phyloP scores from a whole-genome alignment of 1,140 invertebrate species.

The Apis florea region DNA sequence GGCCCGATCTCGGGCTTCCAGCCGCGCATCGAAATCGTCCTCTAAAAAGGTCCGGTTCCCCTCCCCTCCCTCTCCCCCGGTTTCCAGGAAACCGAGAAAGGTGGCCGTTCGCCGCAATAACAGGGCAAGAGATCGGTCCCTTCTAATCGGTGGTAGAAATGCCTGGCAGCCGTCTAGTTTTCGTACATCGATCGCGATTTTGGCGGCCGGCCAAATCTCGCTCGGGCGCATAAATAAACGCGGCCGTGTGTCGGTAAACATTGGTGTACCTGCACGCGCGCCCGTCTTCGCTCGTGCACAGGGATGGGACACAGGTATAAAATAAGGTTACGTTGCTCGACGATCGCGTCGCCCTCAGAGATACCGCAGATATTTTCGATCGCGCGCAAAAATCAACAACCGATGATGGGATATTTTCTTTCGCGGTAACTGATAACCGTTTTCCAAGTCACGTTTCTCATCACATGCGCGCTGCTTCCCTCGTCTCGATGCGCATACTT shows the following conservation, averaged over 20 bases:
- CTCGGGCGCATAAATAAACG: constrained; percentile 63
- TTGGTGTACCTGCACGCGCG: constrained; percentile 11
- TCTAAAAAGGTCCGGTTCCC: constrained; percentile 25
- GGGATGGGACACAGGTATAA: neutral
- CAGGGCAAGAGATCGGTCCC: neutral
- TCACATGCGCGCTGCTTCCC: no score
- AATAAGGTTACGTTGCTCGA: no score
- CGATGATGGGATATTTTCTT: no score
- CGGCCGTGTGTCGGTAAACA: constrained; percentile 37
- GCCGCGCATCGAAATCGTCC: constrained; percentile 20
- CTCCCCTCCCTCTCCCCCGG: neutral
- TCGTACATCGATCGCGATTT: constrained; percentile 49
- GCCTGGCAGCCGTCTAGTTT: constrained; percentile 44
- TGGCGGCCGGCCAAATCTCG: constrained; percentile 50
- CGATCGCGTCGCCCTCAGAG: neutral
- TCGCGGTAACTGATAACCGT: no score
- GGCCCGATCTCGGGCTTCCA: constrained; percentile 16
- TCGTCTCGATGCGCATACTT: no score
- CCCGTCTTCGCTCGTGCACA: neutral
- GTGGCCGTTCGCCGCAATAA: constrained; percentile 17
- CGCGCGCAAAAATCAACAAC: no score
- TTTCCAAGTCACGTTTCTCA: no score
- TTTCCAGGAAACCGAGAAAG: constrained; percentile 32
- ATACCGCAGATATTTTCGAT: neutral
- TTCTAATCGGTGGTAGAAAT: constrained; percentile 14